phyloP scores from a whole-genome alignment of 2,888 invertebrate species.

The Loripinus fragilis region DNA sequence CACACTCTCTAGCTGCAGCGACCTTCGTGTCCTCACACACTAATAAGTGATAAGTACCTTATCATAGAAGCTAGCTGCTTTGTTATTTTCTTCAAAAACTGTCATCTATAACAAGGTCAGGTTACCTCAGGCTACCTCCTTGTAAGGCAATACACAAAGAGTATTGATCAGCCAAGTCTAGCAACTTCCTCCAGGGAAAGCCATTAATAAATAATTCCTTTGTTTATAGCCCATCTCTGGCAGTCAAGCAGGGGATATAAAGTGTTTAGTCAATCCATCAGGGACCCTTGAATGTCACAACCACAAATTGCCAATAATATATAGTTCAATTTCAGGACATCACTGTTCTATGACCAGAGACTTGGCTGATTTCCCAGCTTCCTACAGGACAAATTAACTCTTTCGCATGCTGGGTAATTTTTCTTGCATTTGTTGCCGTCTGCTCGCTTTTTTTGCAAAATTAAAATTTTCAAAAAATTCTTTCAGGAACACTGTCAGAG shows the following conservation, averaged over 20 bases:
- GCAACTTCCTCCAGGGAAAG: background rate
- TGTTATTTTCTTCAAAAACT: too few relatives aligned
- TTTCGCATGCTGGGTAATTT: too few relatives aligned
- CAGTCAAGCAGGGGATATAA: constrained; percentile 11
- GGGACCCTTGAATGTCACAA: constrained; percentile 16
- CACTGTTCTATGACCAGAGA: constrained; percentile 14
- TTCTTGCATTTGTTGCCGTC: too few relatives aligned
- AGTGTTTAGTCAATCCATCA: constrained; percentile 18
- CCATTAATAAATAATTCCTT: constrained; percentile 18
- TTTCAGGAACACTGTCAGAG: too few relatives aligned
- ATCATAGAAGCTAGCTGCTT: too few relatives aligned
- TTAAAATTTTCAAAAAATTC: too few relatives aligned
- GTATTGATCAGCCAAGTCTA: background rate
- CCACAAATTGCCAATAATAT: constrained; percentile 18
- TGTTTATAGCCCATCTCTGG: constrained; percentile 16
- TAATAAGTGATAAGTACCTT: too few relatives aligned
- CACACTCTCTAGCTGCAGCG: too few relatives aligned
- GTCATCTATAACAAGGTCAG: too few relatives aligned
- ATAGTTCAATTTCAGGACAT: constrained; percentile 19
- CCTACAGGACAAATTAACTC: too few relatives aligned
- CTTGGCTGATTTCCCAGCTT: constrained; percentile 5
- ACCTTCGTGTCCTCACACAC: too few relatives aligned
- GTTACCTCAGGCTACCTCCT: background rate
- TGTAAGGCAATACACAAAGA: constrained; percentile 10
- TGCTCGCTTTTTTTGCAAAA: too few relatives aligned